Evolutionary conservation across 1,140 invertebrate species (phyloP).

Genomic region (Bactericera cockerelli): DNA sequence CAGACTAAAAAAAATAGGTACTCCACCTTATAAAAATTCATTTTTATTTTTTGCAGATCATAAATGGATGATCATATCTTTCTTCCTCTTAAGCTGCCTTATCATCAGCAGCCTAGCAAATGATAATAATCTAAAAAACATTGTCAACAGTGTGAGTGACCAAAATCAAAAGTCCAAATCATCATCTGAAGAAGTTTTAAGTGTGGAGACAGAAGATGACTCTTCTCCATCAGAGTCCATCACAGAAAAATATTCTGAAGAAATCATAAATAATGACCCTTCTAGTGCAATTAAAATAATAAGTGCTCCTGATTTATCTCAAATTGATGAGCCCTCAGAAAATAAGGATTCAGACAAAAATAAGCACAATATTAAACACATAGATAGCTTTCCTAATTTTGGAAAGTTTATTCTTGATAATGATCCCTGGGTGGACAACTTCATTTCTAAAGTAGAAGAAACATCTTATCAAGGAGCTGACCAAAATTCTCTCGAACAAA

Average conservation of each 20-base stretch:
- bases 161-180: slow-evolving; percentile 1
- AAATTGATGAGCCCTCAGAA: background rate
- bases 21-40: slow-evolving; percentile 98
- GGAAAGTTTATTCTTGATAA: background rate
- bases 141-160: background rate
- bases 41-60: slow-evolving; percentile 36
- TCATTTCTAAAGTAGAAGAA: background rate
- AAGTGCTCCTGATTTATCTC: background rate
- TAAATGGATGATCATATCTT: slow-evolving; percentile 1
- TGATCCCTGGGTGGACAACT: slow-evolving; percentile 1
- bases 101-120: background rate
- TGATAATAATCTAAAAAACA: slow-evolving; percentile 4
- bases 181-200: background rate
- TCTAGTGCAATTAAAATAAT: background rate
- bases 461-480: no score
- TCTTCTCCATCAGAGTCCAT: background rate
- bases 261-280: background rate
- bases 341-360: background rate
- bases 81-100: background rate
- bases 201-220: background rate
- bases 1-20: no score
- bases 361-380: background rate
- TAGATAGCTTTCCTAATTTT: background rate
- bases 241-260: background rate
- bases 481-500: no score